These are phyloP conservation scores for Mesocricetus auratus DNA, from an alignment of 2,113 vertebrate genomes.

Conservation along the genomic window DNA sequence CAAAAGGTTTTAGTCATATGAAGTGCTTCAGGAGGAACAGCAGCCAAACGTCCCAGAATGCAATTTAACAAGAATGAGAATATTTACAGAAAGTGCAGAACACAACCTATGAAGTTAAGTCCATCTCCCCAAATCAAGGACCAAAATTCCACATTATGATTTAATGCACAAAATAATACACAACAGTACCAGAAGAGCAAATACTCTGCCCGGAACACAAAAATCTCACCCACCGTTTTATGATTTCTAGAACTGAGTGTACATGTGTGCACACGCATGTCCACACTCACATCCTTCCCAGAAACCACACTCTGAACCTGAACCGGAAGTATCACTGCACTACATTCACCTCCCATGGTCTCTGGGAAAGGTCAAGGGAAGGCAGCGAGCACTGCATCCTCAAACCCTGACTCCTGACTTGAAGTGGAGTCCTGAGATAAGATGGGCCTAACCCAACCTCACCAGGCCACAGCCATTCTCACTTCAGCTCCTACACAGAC, in stretches of 20 bases:
- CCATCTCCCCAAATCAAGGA: not conserved
- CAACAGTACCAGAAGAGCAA: not conserved
- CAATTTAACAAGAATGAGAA: not conserved
- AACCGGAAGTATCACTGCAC: not conserved
- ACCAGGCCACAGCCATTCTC: not conserved
- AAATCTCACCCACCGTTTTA: not conserved
- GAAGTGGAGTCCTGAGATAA: not conserved
- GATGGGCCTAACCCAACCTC: fast-evolving
- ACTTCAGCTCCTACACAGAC: not conserved
- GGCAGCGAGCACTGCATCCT: not conserved
- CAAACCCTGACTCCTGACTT: not conserved
- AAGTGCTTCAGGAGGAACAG: conserved; percentile 6
- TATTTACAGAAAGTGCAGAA: not conserved
- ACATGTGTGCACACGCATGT: not conserved
- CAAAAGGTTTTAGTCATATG: not conserved
- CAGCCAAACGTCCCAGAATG: conserved; percentile 34
- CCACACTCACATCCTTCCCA: not conserved
- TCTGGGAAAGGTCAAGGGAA: conserved; percentile 62
- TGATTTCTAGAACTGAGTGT: conserved; percentile 1
- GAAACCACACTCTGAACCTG: not conserved
- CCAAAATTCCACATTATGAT: not conserved
- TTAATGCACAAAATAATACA: not conserved
- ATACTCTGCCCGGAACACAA: not conserved
- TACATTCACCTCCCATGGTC: conserved; percentile 28
- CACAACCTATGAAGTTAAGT: not conserved